A percentile compares a stretch with the other conserved stretches of the same genome.
phyloP scores from a whole-genome alignment of 2,113 vertebrate species.

The Lipotes vexillifer region DNA sequence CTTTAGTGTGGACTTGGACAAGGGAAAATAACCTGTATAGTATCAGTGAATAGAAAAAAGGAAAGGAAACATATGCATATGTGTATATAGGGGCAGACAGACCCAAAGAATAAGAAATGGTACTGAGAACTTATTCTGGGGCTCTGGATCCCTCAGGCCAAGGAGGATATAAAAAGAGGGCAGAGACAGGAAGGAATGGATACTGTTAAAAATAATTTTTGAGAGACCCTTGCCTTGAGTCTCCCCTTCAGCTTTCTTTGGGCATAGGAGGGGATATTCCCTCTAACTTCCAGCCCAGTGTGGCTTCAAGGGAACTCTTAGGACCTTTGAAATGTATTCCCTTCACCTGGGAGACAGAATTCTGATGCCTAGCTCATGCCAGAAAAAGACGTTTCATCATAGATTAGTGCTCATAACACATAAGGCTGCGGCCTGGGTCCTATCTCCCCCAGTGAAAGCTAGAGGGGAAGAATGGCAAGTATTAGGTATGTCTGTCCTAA shows the following conservation, averaged over 20 bases:
- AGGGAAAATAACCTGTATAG: background rate
- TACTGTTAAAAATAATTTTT: background rate
- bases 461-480: background rate
- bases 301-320: background rate
- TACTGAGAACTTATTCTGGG: background rate
- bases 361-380: background rate
- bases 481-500: background rate
- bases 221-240: background rate
- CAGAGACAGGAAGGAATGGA: background rate
- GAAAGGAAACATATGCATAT: background rate
- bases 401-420: background rate
- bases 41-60: background rate
- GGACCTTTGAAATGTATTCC: background rate
- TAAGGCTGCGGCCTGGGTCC: background rate
- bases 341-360: background rate
- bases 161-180: background rate
- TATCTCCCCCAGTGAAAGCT: background rate
- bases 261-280: background rate
- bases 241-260: background rate
- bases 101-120: background rate
- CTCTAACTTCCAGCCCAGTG: background rate
- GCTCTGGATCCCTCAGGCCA: background rate
- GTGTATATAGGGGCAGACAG: background rate
- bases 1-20: background rate
- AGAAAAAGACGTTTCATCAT: background rate